Evolutionary conservation across 2,797 vertebrate species (phyloP).

Genomic region (Leptodactylus fallax): DNA sequence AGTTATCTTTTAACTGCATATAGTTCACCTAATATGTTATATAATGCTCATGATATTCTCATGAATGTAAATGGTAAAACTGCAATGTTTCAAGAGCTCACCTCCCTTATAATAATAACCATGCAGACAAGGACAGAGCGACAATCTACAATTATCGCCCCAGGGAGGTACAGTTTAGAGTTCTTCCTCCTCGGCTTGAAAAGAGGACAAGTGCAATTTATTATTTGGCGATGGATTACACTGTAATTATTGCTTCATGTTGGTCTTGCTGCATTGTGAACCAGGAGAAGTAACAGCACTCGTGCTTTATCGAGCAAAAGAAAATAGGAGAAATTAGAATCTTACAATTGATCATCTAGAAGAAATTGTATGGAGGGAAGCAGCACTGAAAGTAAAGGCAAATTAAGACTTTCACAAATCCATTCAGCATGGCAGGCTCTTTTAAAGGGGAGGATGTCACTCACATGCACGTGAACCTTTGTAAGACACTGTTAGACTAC

Average conservation of each 20-base stretch:
- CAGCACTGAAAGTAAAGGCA: not conserved
- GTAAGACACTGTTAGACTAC: too few relatives aligned
- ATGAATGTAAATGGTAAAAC: not conserved
- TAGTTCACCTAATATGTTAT: not conserved
- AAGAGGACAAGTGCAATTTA: not conserved
- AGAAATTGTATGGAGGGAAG: not conserved
- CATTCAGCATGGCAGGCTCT: not conserved
- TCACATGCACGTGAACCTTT: too few relatives aligned
- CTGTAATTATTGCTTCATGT: constrained; percentile 25
- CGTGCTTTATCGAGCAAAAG: not conserved
- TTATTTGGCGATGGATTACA: constrained; percentile 29
- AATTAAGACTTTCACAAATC: not conserved
- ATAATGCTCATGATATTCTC: too few relatives aligned
- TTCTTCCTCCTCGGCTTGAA: constrained; percentile 12
- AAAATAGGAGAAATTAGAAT: not conserved
- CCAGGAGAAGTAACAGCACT: constrained; percentile 17
- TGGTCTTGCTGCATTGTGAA: constrained; percentile 20
- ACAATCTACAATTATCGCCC: constrained; percentile 21
- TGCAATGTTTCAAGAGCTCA: not conserved
- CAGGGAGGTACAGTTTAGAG: constrained; percentile 30
- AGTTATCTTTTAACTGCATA: not conserved
- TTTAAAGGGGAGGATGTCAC: too few relatives aligned
- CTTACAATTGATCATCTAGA: not conserved
- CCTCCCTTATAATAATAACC: not conserved
- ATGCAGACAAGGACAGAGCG: not conserved